A percentile compares a stretch with the other conserved stretches of the same genome.
phyloP scores from a whole-genome alignment of 2,888 invertebrate species.

The Stenodema calcarata region DNA sequence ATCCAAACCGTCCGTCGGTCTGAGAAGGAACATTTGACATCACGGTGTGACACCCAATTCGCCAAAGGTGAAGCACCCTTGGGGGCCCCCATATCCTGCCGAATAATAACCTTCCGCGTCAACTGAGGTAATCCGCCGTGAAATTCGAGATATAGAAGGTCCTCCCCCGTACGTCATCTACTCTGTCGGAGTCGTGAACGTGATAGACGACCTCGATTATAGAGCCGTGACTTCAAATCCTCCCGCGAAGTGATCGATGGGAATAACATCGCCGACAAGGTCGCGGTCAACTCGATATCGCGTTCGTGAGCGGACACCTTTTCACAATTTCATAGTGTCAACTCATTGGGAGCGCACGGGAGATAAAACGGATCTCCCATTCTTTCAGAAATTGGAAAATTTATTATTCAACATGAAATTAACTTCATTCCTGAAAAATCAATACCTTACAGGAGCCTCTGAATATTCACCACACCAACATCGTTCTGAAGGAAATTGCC shows the following conservation, averaged over 20 bases:
- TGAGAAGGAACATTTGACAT: not conserved
- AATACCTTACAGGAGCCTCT: too few relatives aligned
- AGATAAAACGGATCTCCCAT: too few relatives aligned
- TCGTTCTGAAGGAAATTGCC: too few relatives aligned
- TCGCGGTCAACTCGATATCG: not conserved
- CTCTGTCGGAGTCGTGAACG: too few relatives aligned
- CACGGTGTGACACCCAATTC: not conserved
- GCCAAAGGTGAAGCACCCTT: not conserved
- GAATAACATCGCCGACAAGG: not conserved
- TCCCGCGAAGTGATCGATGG: not conserved
- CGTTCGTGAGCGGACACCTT: not conserved
- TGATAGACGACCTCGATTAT: not conserved
- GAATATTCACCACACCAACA: too few relatives aligned
- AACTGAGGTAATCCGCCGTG: not conserved
- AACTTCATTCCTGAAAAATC: too few relatives aligned
- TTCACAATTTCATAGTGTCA: not conserved
- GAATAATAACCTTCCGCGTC: not conserved
- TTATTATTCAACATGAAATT: too few relatives aligned
- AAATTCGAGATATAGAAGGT: not conserved
- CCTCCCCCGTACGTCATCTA: too few relatives aligned
- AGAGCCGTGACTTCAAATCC: not conserved
- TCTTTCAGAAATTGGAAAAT: too few relatives aligned
- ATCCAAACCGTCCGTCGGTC: not conserved
- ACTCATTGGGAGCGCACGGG: too few relatives aligned
- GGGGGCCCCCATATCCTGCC: not conserved